These are phyloP conservation scores for Eriocheir sinensis DNA, from an alignment of 1,140 invertebrate species.

Conservation along the genomic window DNA sequence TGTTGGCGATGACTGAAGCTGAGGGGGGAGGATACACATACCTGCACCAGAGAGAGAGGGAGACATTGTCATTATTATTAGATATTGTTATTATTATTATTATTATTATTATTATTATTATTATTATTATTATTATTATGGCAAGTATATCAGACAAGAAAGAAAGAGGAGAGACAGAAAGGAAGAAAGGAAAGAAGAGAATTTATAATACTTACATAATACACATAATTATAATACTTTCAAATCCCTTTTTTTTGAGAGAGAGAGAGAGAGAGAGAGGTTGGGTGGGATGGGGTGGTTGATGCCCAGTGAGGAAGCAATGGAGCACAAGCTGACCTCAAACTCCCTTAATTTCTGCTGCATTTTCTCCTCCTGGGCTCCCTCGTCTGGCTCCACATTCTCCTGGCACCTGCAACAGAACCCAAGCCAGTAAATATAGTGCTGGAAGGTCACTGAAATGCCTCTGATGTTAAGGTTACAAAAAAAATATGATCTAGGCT, in stretches of 20 bases:
- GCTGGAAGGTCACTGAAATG: no score
- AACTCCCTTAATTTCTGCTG: slow-evolving; percentile 53
- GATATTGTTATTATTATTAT: no score
- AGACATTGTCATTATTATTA: no score
- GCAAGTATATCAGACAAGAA: slow-evolving; percentile 16
- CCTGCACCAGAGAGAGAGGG: slow-evolving; percentile 63
- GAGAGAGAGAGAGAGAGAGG: not conserved
- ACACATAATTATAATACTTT: not conserved
- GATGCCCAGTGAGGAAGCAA: slow-evolving; percentile 44
- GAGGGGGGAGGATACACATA: slow-evolving; percentile 87
- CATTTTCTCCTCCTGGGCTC: slow-evolving; percentile 8
- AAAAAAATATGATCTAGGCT: no score
- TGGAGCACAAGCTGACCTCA: slow-evolving; percentile 32
- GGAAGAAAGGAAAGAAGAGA: no score
- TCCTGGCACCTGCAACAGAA: slow-evolving; percentile 17
- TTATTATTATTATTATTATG: no score
- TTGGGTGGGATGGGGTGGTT: slow-evolving; percentile 59
- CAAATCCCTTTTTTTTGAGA: not conserved
- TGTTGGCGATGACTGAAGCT: slow-evolving; percentile 88
- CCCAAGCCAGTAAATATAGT: no score
- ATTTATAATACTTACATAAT: no score
- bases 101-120: no score
- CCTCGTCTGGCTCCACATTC: not conserved
- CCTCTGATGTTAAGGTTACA: no score
- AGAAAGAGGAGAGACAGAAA: not conserved